These are phyloP conservation scores for Lydus trimaculatus DNA, from an alignment of 2,888 invertebrate species.

Conservation along the genomic window DNA sequence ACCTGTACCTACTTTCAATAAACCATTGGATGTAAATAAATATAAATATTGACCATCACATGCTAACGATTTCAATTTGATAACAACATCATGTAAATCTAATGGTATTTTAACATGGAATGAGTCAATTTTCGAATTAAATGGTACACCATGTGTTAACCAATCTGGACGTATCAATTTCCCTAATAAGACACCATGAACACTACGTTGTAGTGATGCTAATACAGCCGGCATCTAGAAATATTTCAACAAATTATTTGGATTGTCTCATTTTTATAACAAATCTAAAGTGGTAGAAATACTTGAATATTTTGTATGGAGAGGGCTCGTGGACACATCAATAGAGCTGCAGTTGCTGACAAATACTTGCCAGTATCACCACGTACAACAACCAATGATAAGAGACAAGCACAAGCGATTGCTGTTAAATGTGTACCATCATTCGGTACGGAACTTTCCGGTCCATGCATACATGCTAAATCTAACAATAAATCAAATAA, in stretches of 20 bases:
- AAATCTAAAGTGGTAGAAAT: conserved; percentile 32
- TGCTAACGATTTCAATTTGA: conserved; percentile 71
- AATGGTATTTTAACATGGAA: conserved; percentile 66
- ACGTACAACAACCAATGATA: conserved; percentile 90
- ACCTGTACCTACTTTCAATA: conserved; percentile 95
- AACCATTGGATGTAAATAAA: conserved; percentile 81
- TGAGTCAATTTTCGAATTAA: conserved; percentile 74
- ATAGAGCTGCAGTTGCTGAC: conserved; percentile 83
- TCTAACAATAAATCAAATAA: conserved; percentile 86
- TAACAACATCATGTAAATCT: conserved; percentile 61
- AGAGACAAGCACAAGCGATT: conserved; percentile 89
- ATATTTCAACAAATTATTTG: too few relatives aligned
- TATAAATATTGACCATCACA: conserved; percentile 93
- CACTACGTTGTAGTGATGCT: conserved; percentile 85
- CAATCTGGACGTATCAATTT: conserved; percentile 86
- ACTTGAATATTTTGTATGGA: conserved; percentile 84
- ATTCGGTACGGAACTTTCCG: conserved; percentile 66
- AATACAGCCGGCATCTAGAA: conserved; percentile 82
- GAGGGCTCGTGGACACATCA: conserved; percentile 83
- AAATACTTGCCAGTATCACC: conserved; percentile 93
- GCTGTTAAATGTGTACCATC: conserved; percentile 79
- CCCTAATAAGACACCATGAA: conserved; percentile 87
- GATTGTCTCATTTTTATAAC: conserved; percentile 28
- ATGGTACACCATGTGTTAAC: conserved; percentile 87
- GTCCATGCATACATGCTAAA: conserved; percentile 75